Conservation (phyloP, 2,113 vertebrate species). For the Chaetodon auriga region DNA sequence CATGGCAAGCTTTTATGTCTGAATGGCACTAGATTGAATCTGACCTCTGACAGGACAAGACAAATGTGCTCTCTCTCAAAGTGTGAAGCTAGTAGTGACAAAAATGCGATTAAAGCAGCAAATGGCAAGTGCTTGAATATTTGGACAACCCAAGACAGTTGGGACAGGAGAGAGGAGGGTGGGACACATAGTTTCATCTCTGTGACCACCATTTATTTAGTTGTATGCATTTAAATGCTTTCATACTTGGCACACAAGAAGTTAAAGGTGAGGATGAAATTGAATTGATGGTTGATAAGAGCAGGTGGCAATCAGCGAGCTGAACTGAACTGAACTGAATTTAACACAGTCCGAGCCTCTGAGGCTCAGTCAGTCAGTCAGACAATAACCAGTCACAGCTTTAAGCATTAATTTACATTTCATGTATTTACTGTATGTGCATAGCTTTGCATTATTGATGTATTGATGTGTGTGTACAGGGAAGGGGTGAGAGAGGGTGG, state of each 20-base stretch:
- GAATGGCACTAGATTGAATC: too few relatives aligned
- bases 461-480: conserved; percentile 65
- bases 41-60: background rate
- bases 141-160: background rate
- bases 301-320: conserved; percentile 22
- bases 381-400: conserved; percentile 32
- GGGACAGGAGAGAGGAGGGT: background rate
- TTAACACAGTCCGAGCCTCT: background rate
- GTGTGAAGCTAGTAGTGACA: background rate
- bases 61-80: background rate
- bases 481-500: conserved; percentile 71
- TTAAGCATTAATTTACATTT: conserved; percentile 36
- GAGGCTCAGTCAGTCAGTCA: conserved; percentile 54
- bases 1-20: background rate
- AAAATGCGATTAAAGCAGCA: background rate
- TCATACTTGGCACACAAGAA: background rate
- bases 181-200: background rate
- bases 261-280: background rate
- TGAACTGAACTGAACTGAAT: conserved; percentile 51
- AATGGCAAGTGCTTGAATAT: background rate
- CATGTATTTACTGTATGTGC: conserved; percentile 51
- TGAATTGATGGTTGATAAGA: conserved; percentile 40
- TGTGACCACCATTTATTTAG: background rate
- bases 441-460: conserved; percentile 55
- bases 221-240: background rate